Evolutionary conservation across 2,797 vertebrate species (phyloP), one percentile per base, ranked within the genome.

Genomic region (Hemibagrus guttatus): DNA sequence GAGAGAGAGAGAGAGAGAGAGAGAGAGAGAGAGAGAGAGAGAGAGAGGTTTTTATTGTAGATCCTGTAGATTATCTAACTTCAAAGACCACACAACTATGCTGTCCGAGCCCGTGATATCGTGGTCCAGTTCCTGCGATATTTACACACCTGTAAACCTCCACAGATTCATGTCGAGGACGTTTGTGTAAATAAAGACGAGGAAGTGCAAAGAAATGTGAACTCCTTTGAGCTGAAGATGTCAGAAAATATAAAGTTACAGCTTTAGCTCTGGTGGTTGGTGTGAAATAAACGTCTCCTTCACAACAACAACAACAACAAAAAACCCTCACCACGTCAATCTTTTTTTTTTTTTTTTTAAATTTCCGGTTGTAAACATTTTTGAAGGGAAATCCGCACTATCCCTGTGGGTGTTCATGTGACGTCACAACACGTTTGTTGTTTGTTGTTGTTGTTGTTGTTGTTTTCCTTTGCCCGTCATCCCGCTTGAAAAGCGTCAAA

Each of bases 21-120:
- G 46, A 3, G 46, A 6, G 46, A 3, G 46, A 0, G 46, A 3
- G 46, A 49, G 46, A 3, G 46, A 49, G 46, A 49, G 46, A 49
- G 46, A 49, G 6, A 49, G 58, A 64, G 42, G 28, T 56, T 23
- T 17, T 56, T 9, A 84, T 81, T 58, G 28, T 56, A 68, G 54
- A 63, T 80, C 39, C 26, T 59, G n/a, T 59, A 39, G 49, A 83
- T 87, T 79, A 42, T 84, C 31, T 54, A 31, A 84, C 83, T 64
- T 69, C n/a, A 71, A 31, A 84, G 35, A 59, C 56, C 19, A 31
- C 6, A 26, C 11, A 3, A n/a, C 13, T 9, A 0, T 54, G 12
- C 31, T 23, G 28, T 31, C 52, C 64, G 14, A 21, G 21, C n/a
- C 46, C 6, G 4, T 28, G 42, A 69, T 56, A 66, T 52, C 9